phyloP scores from a whole-genome alignment of 2,113 vertebrate species.

The Potamarius usumacintae region DNA sequence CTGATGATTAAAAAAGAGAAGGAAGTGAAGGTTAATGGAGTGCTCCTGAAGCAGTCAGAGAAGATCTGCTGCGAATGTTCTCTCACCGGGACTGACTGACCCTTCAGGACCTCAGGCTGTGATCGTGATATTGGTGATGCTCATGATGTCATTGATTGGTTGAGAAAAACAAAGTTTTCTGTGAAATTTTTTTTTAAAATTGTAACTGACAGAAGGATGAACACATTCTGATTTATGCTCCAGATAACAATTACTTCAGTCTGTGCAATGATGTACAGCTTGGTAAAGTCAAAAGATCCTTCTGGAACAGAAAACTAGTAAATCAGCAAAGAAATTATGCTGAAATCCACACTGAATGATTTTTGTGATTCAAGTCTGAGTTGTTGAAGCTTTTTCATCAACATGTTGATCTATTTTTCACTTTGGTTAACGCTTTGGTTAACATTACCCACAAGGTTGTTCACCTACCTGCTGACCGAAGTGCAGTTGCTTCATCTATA shows the following conservation, averaged over 20 bases:
- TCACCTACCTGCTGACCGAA: too few relatives aligned
- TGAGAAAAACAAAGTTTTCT: not conserved
- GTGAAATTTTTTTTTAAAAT: too few relatives aligned
- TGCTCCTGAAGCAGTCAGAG: slow-evolving; percentile 40
- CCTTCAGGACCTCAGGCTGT: slow-evolving; percentile 1
- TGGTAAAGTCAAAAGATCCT: not conserved
- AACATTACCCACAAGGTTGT: too few relatives aligned
- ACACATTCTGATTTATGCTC: not conserved
- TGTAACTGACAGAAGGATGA: not conserved
- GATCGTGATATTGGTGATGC: not conserved
- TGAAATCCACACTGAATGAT: too few relatives aligned
- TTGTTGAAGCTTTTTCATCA: too few relatives aligned
- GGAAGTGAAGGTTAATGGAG: slow-evolving; percentile 29
- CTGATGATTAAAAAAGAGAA: not conserved
- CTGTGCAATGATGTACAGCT: not conserved
- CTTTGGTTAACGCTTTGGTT: too few relatives aligned
- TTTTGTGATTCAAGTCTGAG: too few relatives aligned
- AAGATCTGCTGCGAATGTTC: slow-evolving; percentile 5
- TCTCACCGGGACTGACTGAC: not conserved
- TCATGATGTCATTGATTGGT: not conserved
- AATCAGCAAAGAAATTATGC: too few relatives aligned
- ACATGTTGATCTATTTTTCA: too few relatives aligned
- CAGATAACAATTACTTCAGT: not conserved
- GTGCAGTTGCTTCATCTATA: too few relatives aligned
- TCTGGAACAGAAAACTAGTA: not conserved